Conservation (phyloP, 2,888 invertebrate species). For the Agrochola lota region DNA sequence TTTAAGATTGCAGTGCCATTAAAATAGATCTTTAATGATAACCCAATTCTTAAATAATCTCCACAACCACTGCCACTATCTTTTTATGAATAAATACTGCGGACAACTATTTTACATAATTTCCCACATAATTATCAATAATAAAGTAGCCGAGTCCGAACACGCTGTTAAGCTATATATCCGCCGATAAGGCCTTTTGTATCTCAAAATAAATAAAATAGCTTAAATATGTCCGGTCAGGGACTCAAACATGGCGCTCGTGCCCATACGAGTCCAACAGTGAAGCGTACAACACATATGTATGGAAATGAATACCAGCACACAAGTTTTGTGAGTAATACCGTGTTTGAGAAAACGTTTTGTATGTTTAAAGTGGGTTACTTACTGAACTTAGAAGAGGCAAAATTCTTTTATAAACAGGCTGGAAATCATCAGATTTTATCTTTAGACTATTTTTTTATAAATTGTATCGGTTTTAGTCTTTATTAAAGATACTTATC, state of each 20-base stretch:
- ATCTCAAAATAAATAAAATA: slow-evolving; percentile 90
- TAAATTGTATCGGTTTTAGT: neutral
- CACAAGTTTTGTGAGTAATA: slow-evolving; percentile 42
- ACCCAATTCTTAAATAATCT: neutral
- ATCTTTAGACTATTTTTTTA: neutral
- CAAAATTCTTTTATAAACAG: neutral
- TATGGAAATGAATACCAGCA: slow-evolving; percentile 58
- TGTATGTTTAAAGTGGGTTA: neutral
- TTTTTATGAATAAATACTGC: neutral
- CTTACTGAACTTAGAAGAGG: neutral
- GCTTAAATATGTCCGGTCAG: slow-evolving; percentile 88
- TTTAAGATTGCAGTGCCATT: neutral
- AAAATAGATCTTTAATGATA: neutral
- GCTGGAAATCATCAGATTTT: neutral
- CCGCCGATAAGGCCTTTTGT: slow-evolving; percentile 89
- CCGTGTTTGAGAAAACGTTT: slow-evolving; percentile 10
- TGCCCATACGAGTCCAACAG: slow-evolving; percentile 55
- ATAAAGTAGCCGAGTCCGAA: slow-evolving; percentile 70
- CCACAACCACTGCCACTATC: neutral
- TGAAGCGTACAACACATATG: slow-evolving; percentile 52
- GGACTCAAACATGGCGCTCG: slow-evolving; percentile 77
- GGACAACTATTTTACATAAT: neutral
- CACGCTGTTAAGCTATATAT: slow-evolving; percentile 79
- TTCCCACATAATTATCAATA: slow-evolving; percentile 8
- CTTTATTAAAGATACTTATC: neutral